Evolutionary conservation across 2,113 vertebrate genomes (phyloP).

Genomic region (Lophius piscatorius): DNA sequence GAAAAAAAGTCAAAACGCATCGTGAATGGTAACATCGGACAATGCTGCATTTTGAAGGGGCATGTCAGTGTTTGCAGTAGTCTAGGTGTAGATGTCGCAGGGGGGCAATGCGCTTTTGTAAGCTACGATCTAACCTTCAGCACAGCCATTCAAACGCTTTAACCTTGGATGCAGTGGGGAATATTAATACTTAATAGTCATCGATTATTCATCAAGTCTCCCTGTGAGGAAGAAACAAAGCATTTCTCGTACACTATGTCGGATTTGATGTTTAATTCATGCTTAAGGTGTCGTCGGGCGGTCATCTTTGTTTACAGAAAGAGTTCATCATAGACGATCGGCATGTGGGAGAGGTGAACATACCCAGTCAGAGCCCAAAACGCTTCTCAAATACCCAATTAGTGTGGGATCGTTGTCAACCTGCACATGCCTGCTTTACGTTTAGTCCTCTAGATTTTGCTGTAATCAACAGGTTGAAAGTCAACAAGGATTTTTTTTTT

Average conservation of each 20-base stretch:
- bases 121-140: constrained; percentile 76
- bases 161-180: constrained; percentile 76
- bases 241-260: constrained; percentile 59
- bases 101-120: constrained; percentile 79
- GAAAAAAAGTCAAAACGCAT: constrained; percentile 60
- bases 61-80: constrained; percentile 71
- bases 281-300: constrained; percentile 71
- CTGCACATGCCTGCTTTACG: constrained; percentile 60
- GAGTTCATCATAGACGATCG: constrained; percentile 66
- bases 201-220: constrained; percentile 71
- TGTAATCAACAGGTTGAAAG: constrained; percentile 86
- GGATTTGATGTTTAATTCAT: constrained; percentile 76
- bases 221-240: constrained; percentile 42
- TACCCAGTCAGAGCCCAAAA: constrained; percentile 29
- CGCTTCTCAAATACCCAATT: constrained; percentile 45
- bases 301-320: constrained; percentile 79
- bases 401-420: constrained; percentile 55
- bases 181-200: constrained; percentile 78
- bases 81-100: constrained; percentile 79
- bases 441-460: constrained; percentile 65
- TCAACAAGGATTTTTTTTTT: constrained; percentile 69
- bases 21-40: constrained; percentile 68
- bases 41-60: constrained; percentile 74
- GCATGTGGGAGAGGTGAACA: constrained; percentile 68
- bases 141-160: constrained; percentile 69